Evolutionary conservation across 2,113 vertebrate species (phyloP).

Genomic region (Cathartes aura): DNA sequence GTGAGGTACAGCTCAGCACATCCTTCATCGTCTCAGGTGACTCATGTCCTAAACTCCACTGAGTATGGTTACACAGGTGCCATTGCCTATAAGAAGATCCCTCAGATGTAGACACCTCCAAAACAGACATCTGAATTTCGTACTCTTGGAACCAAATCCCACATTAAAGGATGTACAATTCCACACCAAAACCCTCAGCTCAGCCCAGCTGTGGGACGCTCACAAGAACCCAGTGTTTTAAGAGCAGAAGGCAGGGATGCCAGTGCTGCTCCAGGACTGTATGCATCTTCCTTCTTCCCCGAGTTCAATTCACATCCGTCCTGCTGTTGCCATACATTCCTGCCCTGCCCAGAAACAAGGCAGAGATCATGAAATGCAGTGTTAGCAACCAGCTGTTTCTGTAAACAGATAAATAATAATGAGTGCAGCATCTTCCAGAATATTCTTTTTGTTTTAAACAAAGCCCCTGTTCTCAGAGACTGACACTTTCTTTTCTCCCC

Average conservation of each 20-base stretch:
- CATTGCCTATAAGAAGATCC: background rate
- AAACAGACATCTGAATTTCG: accelerated
- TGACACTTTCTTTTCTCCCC: background rate
- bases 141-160: background rate
- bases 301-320: background rate
- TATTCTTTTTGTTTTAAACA: background rate
- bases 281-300: background rate
- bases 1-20: background rate
- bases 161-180: background rate
- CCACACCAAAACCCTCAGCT: too few species aligned
- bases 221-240: background rate
- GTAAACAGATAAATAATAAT: background rate
- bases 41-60: background rate
- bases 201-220: background rate
- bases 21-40: accelerated
- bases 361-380: background rate
- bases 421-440: background rate
- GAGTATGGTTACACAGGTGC: background rate
- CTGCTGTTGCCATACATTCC: accelerated
- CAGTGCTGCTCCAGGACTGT: background rate
- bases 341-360: background rate
- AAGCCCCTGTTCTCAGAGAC: background rate
- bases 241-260: background rate
- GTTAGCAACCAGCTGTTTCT: background rate
- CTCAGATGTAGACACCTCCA: background rate